Percentiles rank a stretch among this genome's conserved stretches.
Evolutionary conservation across 2,797 vertebrate genomes (phyloP).

Genomic region (Odontamblyopus lacepedii): DNA sequence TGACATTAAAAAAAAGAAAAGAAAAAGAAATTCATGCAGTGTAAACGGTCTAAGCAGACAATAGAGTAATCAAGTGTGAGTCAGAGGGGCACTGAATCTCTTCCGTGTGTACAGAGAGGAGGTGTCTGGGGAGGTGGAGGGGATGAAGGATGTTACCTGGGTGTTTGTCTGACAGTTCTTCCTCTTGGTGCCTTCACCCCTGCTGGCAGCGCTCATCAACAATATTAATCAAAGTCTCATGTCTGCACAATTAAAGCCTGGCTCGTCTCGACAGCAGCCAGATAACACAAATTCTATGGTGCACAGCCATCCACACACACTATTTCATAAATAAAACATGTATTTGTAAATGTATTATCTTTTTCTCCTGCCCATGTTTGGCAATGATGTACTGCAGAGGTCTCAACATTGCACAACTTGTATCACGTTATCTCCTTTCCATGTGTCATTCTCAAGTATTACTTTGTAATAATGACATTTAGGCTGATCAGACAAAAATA

Average conservation of each 20-base stretch:
- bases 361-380: background rate
- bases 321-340: conserved; percentile 25
- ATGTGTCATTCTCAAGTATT: background rate
- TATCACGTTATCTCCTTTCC: background rate
- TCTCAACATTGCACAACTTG: background rate
- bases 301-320: conserved; percentile 39
- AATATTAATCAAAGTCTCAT: conserved; percentile 79
- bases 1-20: conserved; percentile 15
- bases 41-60: conserved; percentile 47
- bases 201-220: conserved; percentile 73
- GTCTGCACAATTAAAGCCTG: conserved; percentile 70
- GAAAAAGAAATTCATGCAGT: background rate
- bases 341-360: background rate
- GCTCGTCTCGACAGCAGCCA: conserved; percentile 53
- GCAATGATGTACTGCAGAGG: background rate
- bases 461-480: background rate
- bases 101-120: conserved; percentile 44
- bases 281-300: conserved; percentile 49
- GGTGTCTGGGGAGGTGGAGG: conserved; percentile 30
- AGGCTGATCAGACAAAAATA: background rate
- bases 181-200: conserved; percentile 65
- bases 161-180: conserved; percentile 69
- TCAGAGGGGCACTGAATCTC: conserved; percentile 49
- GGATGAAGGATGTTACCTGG: conserved; percentile 72
- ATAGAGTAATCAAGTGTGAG: conserved; percentile 65